Percentiles rank a stretch among this genome's conserved stretches.
Conservation (phyloP, 2,113 vertebrate species). For the Apteryx owenii region DNA sequence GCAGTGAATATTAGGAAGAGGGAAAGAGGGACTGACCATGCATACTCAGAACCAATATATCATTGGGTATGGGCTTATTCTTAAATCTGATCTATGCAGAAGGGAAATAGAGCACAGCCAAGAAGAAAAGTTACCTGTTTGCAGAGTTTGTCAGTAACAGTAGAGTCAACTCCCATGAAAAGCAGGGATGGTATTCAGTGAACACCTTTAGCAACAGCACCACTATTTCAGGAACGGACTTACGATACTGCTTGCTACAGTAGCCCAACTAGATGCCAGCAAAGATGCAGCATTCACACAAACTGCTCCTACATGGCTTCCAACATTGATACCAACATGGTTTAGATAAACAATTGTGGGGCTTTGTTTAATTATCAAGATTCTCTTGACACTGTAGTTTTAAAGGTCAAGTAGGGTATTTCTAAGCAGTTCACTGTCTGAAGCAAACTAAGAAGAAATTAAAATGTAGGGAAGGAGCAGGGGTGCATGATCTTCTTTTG, state of each 20-base stretch:
- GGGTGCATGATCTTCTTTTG: slow-evolving; percentile 43
- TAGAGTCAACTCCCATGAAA: not conserved
- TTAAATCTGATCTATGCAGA: not conserved
- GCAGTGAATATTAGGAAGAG: not conserved
- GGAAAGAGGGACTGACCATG: not conserved
- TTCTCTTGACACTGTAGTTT: not conserved
- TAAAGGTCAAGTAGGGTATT: slow-evolving; percentile 45
- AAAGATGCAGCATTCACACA: not conserved
- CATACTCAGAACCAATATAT: accelerated
- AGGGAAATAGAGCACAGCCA: not conserved
- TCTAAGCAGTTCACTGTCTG: slow-evolving; percentile 1
- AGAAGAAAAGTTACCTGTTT: not conserved
- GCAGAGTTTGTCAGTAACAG: not conserved
- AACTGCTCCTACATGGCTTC: not conserved
- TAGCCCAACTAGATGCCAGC: not conserved
- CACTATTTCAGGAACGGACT: not conserved
- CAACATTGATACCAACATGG: not conserved
- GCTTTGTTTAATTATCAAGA: not conserved
- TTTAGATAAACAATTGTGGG: slow-evolving; percentile 2
- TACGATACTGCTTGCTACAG: not conserved
- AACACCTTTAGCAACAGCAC: not conserved
- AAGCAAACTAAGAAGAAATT: slow-evolving; percentile 24
- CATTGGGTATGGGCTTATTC: not conserved
- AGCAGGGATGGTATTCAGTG: not conserved
- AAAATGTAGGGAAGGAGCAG: slow-evolving; percentile 25